These are phyloP conservation scores for Hypsibius dujardini DNA, from an alignment of 1,140 invertebrate species.

Conservation along the genomic window DNA sequence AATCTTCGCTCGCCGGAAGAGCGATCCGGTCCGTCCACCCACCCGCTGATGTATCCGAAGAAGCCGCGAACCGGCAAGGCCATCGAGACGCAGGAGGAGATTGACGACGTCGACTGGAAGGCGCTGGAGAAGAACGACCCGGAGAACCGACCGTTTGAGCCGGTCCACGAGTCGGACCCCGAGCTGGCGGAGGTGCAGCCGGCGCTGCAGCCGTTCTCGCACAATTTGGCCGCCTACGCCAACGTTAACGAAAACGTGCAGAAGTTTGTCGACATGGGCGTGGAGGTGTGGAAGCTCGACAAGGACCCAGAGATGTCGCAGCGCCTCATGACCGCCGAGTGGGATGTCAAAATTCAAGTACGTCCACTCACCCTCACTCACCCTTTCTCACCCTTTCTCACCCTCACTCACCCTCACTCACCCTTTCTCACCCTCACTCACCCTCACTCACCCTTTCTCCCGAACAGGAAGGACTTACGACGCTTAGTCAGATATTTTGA, in stretches of 20 bases:
- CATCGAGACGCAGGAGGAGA: background rate
- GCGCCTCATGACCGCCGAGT: constrained; percentile 23
- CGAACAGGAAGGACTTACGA: no score
- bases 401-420: no score
- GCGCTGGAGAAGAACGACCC: background rate
- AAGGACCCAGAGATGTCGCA: constrained; percentile 24
- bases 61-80: background rate
- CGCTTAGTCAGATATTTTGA: no score
- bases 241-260: constrained; percentile 26
- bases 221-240: constrained; percentile 28
- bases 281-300: constrained; percentile 28
- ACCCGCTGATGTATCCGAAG: background rate
- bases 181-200: background rate
- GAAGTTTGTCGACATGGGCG: constrained; percentile 29
- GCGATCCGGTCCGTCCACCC: background rate
- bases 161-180: background rate
- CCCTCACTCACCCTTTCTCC: background rate
- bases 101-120: background rate
- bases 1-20: background rate
- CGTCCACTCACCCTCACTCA: background rate
- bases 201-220: constrained; percentile 19
- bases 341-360: background rate
- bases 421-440: no score
- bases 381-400: no score
- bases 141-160: background rate